Evolutionary conservation across 2,888 invertebrate species (phyloP).

Genomic region (Cyclophora punctaria): DNA sequence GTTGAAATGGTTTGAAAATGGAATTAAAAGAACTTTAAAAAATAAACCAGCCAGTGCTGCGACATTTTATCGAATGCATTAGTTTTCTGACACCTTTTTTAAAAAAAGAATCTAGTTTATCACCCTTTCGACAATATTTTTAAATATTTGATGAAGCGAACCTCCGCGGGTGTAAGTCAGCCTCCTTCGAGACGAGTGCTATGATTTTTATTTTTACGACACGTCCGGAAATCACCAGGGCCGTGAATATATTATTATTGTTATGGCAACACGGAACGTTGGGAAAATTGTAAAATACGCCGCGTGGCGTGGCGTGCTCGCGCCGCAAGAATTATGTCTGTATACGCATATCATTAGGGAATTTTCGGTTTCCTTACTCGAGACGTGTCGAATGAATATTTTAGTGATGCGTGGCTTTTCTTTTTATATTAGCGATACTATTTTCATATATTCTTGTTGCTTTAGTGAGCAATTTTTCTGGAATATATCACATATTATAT

Average conservation of each 20-base stretch:
- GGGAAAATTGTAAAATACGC: conserved; percentile 67
- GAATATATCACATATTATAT: too few relatives aligned
- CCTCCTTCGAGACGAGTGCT: conserved; percentile 44
- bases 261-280: conserved; percentile 62
- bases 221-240: conserved; percentile 64
- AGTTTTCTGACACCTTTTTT: too few relatives aligned
- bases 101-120: not conserved
- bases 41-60: too few relatives aligned
- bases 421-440: not conserved
- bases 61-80: too few relatives aligned
- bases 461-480: too few relatives aligned
- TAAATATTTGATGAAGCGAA: too few relatives aligned
- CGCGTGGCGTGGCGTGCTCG: conserved; percentile 47
- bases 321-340: conserved; percentile 44
- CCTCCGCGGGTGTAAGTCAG: conserved; percentile 19
- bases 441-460: too few relatives aligned
- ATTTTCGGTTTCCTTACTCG: conserved; percentile 42
- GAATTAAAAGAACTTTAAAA: too few relatives aligned
- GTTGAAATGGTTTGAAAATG: too few relatives aligned
- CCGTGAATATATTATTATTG: conserved; percentile 72
- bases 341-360: conserved; percentile 55
- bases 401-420: conserved; percentile 31
- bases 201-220: conserved; percentile 68
- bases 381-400: conserved; percentile 46
- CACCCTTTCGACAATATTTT: not conserved